Conservation (phyloP, 2,888 invertebrate genomes). For the Drosophila anceps region DNA sequence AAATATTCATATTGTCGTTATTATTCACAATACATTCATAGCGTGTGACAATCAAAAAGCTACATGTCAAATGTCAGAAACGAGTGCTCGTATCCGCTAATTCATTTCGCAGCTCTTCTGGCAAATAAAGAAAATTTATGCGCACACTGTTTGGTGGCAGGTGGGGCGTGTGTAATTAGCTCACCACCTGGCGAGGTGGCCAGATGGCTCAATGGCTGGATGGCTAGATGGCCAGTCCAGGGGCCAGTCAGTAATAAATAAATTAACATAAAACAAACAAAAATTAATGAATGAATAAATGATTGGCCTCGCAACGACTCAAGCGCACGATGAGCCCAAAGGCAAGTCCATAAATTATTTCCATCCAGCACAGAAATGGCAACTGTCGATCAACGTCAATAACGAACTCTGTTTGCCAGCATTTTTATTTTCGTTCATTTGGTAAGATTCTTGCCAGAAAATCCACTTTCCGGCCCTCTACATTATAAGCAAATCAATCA, state of each 20-base stretch:
- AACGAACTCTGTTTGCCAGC: slow-evolving; percentile 30
- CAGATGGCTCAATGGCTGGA: background rate
- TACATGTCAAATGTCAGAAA: slow-evolving; percentile 74
- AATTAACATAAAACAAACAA: slow-evolving; percentile 80
- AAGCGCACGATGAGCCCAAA: slow-evolving; percentile 17
- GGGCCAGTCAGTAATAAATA: slow-evolving; percentile 66
- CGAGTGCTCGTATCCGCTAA: slow-evolving; percentile 52
- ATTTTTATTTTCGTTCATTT: slow-evolving; percentile 21
- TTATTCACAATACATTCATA: slow-evolving; percentile 39
- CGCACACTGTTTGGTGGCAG: slow-evolving; percentile 40
- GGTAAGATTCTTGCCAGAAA: slow-evolving; percentile 38
- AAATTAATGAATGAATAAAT: slow-evolving; percentile 81
- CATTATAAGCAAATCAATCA: slow-evolving; percentile 77
- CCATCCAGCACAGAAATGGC: slow-evolving; percentile 65
- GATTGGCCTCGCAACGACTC: slow-evolving; percentile 51
- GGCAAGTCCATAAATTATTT: slow-evolving; percentile 66
- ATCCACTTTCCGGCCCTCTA: slow-evolving; percentile 25
- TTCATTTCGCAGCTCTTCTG: slow-evolving; percentile 36
- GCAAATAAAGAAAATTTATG: slow-evolving; percentile 58
- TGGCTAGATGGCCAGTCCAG: slow-evolving; percentile 1
- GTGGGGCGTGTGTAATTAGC: slow-evolving; percentile 67
- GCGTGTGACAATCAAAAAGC: slow-evolving; percentile 75
- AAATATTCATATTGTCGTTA: slow-evolving; percentile 46
- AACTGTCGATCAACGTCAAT: slow-evolving; percentile 79
- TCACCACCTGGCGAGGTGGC: slow-evolving; percentile 49